A percentile compares a stretch with the other conserved stretches of the same genome.
phyloP scores from a whole-genome alignment of 2,797 vertebrate genomes.

The Ctenosaura bakeri region DNA sequence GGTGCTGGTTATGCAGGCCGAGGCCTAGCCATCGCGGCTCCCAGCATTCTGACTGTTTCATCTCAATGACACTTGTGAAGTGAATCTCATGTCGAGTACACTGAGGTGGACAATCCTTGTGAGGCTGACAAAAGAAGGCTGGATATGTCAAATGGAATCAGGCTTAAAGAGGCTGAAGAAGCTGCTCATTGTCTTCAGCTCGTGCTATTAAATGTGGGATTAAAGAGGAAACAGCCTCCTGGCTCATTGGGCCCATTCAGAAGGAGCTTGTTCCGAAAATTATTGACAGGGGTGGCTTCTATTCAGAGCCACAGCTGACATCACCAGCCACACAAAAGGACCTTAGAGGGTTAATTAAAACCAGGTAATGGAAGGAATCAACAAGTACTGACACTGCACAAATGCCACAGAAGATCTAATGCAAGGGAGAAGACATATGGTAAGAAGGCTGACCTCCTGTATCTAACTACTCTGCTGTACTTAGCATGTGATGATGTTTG shows the following conservation, averaged over 20 bases:
- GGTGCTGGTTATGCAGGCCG: slow-evolving; percentile 12
- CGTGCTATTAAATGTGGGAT: slow-evolving; percentile 66
- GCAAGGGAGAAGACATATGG: slow-evolving; percentile 61
- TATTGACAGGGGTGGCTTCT: slow-evolving; percentile 64
- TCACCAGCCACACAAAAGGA: slow-evolving; percentile 63
- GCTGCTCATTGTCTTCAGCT: slow-evolving; percentile 64
- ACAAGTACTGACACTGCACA: slow-evolving; percentile 63
- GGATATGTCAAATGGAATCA: slow-evolving; percentile 68
- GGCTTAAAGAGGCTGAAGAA: slow-evolving; percentile 63
- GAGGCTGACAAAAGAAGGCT: slow-evolving; percentile 64
- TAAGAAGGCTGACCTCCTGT: slow-evolving; percentile 47
- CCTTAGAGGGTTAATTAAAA: slow-evolving; percentile 72
- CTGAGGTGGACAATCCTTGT: slow-evolving; percentile 56
- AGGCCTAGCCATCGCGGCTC: slow-evolving; percentile 41
- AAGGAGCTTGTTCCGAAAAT: slow-evolving; percentile 71
- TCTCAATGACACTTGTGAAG: slow-evolving; percentile 65
- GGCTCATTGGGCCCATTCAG: slow-evolving; percentile 70
- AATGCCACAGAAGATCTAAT: slow-evolving; percentile 48
- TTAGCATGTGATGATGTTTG: background rate
- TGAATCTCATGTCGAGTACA: slow-evolving; percentile 45
- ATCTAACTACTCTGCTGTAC: slow-evolving; percentile 37
- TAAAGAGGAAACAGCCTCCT: slow-evolving; percentile 66
- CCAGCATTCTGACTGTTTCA: slow-evolving; percentile 55
- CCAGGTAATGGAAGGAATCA: slow-evolving; percentile 71
- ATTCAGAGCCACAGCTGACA: slow-evolving; percentile 65